Evolutionary conservation across 2,113 vertebrate species (phyloP), one percentile per base, ranked within the genome.

Genomic region (Phrynosoma blainvillii): DNA sequence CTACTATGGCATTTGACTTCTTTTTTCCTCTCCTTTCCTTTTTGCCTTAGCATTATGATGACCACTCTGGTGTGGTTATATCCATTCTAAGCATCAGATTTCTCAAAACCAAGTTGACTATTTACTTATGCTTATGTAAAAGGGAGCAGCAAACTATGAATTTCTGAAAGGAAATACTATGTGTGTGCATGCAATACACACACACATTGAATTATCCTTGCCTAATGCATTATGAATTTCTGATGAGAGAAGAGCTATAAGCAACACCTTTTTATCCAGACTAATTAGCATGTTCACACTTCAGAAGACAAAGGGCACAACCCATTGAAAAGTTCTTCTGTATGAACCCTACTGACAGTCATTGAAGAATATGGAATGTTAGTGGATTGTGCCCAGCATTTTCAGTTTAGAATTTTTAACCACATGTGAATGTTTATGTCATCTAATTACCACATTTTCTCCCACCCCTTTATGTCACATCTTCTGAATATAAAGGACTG

Each of bases 401-500:
- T 91, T 73, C 89, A 74, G 32, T 85, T 62, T 79, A 82, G 65
- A 27, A 4, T 84, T 23, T 92, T 93, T 92, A 93, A 92, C 87
- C 4, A 23, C 73, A 95, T 89, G 80, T 32, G 68, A 83, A n/a
- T 80, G 73, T 84, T 81, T 56, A 59, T 1, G 87, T 56, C 78
- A 77, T 70, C 20, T 62, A 94, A 75, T 40, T 87, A 21, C 20
- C 86, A 84, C 65, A 78, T 92, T n/a, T 75, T 66, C 85, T 68
- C 27, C 47, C 59, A 62, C 59, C 62, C 4, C 62, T 2, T 56
- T 85, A 16, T 73, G 86, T 89, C 84, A 93, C 89, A 92, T 68
- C 0, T 92, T 94, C 87, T 89, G 62, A 91, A 89, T 76, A 93
- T 89, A 74, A 86, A 95, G 85, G 66, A 86, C 54, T 93, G 78